These are phyloP conservation scores for Venustaconcha ellipsiformis DNA, from an alignment of 1,140 invertebrate genomes.

Conservation along the genomic window DNA sequence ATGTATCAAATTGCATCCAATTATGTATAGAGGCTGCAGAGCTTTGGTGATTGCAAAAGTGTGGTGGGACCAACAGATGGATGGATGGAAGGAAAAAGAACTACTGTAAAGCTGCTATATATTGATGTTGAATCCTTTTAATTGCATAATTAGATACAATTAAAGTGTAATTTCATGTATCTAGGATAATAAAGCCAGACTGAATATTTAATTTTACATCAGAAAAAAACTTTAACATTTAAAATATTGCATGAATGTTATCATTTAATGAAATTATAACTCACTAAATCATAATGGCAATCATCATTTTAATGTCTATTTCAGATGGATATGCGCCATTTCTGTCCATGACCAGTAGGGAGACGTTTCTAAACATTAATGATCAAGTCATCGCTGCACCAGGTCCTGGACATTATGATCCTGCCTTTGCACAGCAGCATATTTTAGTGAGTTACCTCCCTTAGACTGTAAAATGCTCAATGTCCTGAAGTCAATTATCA, in stretches of 20 bases:
- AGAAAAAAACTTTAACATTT: not conserved
- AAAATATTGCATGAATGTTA: not conserved
- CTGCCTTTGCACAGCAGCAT: slow-evolving; percentile 43
- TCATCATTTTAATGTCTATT: slow-evolving; percentile 9
- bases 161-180: too few species aligned
- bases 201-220: not conserved
- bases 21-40: too few species aligned
- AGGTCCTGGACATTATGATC: slow-evolving; percentile 69
- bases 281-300: not conserved
- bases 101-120: too few species aligned
- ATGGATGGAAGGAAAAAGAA: too few species aligned
- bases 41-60: too few species aligned
- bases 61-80: too few species aligned
- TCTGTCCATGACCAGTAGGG: slow-evolving; percentile 66
- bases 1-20: too few species aligned
- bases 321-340: slow-evolving; percentile 71
- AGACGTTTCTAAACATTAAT: slow-evolving; percentile 62
- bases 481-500: too few species aligned
- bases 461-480: too few species aligned
- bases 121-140: too few species aligned
- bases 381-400: slow-evolving; percentile 67
- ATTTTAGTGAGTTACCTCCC: slow-evolving; percentile 47
- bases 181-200: not conserved
- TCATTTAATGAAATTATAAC: not conserved
- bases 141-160: too few species aligned